Percentiles rank a stretch among this genome's conserved stretches.
Conservation (phyloP, 2,113 vertebrate species). For the Theropithecus gelada region DNA sequence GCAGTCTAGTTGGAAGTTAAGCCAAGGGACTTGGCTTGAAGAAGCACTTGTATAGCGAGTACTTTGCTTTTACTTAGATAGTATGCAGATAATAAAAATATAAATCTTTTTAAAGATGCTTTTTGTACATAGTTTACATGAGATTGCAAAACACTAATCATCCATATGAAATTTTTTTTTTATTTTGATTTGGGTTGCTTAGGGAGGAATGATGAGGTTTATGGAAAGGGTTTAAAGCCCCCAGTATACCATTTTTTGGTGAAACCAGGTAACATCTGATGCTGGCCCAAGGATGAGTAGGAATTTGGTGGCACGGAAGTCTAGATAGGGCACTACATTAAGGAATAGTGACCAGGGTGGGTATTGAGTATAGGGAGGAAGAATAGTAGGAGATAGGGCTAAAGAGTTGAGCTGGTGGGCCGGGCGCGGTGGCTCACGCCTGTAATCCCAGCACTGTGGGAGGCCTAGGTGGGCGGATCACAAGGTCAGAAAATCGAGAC, state of each 20-base stretch:
- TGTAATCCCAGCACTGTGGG: too few species aligned
- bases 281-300: not conserved
- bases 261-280: not conserved
- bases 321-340: not conserved
- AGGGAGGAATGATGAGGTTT: not conserved
- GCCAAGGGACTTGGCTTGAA: not conserved
- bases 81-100: slow-evolving; percentile 34
- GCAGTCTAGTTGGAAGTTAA: not conserved
- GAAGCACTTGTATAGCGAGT: not conserved
- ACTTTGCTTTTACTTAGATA: not conserved
- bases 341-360: not conserved
- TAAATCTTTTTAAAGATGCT: not conserved
- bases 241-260: not conserved
- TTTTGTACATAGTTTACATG: slow-evolving; percentile 18
- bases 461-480: too few species aligned
- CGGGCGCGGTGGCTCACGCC: too few species aligned
- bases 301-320: not conserved
- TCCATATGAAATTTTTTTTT: not conserved
- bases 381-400: not conserved
- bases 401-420: not conserved
- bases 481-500: too few species aligned
- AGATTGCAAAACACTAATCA: not conserved
- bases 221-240: not conserved
- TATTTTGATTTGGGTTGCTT: slow-evolving; percentile 18
- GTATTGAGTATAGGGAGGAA: not conserved